Base-by-base conservation (phyloP, 2,888 invertebrate species). In the Zygogramma bicolorata region DNA sequence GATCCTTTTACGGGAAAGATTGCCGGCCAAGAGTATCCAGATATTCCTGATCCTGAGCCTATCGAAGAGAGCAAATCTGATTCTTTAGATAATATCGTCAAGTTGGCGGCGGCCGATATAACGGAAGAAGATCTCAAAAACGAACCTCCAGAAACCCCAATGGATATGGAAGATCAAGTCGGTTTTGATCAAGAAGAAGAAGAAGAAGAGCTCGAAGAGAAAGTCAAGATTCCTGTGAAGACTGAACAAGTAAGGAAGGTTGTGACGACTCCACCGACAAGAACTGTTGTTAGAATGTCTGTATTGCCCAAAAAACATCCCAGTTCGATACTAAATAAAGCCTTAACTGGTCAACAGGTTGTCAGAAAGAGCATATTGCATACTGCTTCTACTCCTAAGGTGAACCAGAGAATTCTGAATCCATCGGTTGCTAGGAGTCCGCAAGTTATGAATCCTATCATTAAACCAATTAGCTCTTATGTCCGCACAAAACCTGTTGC, bases 1-100 rank as follows among this genome's bases (percentile, higher is more conserved):
- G 94, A 94, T 82, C 93, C 93, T 0, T 40, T 65, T 31, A 75
- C 76, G 42, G 81, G 81, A 8, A 81, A 81, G 75, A 78, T 81
- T 20, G 80, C 79, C 20, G 81, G 81, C 0, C 70, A 73, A 3
- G 80, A 80, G 62, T 80, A 79, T 38, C 77, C 76, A 1, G 80
- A 81, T 22, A 76, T 86, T 42, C 89, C 88, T 13, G 75, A 79
- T 69, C 75, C 81, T n/a, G 71, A 83, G 76, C 68, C 75, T 0
- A 74, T 70, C 18, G 73, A 76, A 65, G 72, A 70, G 38, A 69
- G 27, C 18, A 70, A 74, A 25, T 73, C 75, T 1, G 76, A 70
- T 6, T 71, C 78, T 31, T 49, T 80, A 57, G 87, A 86, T 65
- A 86, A 85, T 73, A 82, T 87, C 63, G 86, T 86, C 3, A 85